Conservation (phyloP, 2,113 vertebrate genomes). For the Oreocharis arfaki region DNA sequence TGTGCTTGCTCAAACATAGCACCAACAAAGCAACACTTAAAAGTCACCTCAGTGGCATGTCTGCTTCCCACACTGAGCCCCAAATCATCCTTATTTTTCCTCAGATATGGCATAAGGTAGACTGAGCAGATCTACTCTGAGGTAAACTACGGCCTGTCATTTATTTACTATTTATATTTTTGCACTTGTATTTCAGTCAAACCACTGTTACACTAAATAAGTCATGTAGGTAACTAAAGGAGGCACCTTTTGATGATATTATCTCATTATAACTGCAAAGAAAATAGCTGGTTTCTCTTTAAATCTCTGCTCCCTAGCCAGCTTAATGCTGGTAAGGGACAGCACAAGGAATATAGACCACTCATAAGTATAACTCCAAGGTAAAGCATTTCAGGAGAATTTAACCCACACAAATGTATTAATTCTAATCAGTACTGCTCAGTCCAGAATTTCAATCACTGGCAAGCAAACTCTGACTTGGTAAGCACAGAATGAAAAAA, state of each 20-base stretch:
- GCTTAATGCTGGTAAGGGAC: neutral
- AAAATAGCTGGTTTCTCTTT: neutral
- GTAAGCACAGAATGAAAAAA: neutral
- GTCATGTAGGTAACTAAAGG: neutral
- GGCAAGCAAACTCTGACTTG: neutral
- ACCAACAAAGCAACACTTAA: neutral
- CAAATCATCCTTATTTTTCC: neutral
- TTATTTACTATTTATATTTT: neutral
- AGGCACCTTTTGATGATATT: neutral
- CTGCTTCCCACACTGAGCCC: neutral
- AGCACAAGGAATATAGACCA: neutral
- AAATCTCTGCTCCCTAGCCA: neutral
- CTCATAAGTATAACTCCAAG: neutral
- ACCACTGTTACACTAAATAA: neutral
- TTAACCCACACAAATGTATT: conserved; percentile 17
- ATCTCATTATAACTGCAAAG: neutral
- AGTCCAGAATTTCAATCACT: neutral
- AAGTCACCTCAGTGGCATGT: neutral
- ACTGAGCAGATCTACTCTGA: neutral
- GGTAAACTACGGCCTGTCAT: neutral
- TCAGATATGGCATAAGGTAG: neutral
- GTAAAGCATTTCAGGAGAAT: neutral
- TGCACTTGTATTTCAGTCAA: neutral
- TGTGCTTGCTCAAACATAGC: neutral
- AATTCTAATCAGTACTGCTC: neutral